Percentiles rank a stretch among this genome's conserved stretches.
Evolutionary conservation across 2,113 vertebrate species (phyloP).

Genomic region (Mastomys coucha): DNA sequence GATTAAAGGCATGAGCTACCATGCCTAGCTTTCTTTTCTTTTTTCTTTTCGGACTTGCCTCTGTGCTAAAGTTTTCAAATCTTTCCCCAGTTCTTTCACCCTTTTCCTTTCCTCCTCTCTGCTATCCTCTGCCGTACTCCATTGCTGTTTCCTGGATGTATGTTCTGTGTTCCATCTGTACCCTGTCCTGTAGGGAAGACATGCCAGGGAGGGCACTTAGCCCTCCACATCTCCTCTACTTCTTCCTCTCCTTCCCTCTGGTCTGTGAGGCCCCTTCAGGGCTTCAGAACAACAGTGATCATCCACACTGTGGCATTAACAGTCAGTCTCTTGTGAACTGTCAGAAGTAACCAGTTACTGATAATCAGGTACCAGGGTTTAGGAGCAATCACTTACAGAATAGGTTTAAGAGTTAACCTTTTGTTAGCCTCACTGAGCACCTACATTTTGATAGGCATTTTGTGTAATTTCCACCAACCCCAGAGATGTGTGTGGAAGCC

Average conservation of each 20-base stretch:
- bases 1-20: neutral
- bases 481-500: neutral
- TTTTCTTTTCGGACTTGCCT: neutral
- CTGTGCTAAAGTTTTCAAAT: accelerated
- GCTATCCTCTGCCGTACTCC: neutral
- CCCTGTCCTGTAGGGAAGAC: neutral
- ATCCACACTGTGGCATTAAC: neutral
- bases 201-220: neutral
- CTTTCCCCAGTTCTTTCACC: neutral
- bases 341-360: neutral
- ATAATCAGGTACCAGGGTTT: neutral
- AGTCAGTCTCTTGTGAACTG: neutral
- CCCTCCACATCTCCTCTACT: neutral
- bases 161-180: conserved; percentile 73
- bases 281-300: conserved; percentile 1
- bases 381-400: neutral
- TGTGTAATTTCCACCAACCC: neutral
- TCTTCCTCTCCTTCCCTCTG: neutral
- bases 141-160: conserved; percentile 48
- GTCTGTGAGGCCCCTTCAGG: neutral
- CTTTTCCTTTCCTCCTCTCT: neutral
- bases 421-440: neutral
- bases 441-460: neutral
- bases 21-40: neutral
- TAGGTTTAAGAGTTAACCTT: neutral